Base-by-base conservation (phyloP, 1,140 invertebrate species). In the Aleiodes sp. region DNA sequence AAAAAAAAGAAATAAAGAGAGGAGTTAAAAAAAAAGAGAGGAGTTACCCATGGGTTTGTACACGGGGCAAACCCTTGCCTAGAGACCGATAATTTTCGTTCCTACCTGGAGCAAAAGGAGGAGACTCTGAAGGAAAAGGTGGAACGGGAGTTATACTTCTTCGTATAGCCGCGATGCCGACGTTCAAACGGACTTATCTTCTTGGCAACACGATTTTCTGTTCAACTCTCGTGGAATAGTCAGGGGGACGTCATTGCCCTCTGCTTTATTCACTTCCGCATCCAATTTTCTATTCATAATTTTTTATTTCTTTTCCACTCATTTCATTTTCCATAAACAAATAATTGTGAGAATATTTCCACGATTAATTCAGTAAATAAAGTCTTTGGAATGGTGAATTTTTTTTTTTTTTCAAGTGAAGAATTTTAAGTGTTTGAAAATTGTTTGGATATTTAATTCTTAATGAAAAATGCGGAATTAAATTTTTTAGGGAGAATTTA, bases 241-340 rank as follows among this genome's bases (percentile, higher is more conserved):
- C 46, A 52, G 31, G 12, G 29, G 19, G 57, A 60, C 65, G 65
- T 67, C 66, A 68, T 68, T 68, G 66, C 66, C 66, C 66, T 68
- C 65, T 37, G 14, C 37, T 52, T 37, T 24, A 68, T 35, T 57
- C 61, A 37, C 66, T 41, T 68, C 66, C 60, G 66, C 52, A 68
- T 62, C 59, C 46, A 52, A 68, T 68, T 77, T 68, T 70, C 59
- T 65, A 70, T 63, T 63, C 63, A 57, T 71, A 69, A 35, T 33
- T 67, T 41, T 63, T n/a, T 37, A 19, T 63, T 63, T 61, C 21
- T 72, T 61, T 57, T 65, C 69, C 64, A 41, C n/a, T 71, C 29
- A 73, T 63, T 61, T 41, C 14, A n/a, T 35, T n/a, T 16, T 61
- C 41, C 64, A 31, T 75, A n/a, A 62, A 63, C 12, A 12, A n/a